Evolutionary conservation across 2,888 invertebrate genomes (phyloP), one percentile per base, ranked within the genome.

Genomic region (Sinelater perroti): DNA sequence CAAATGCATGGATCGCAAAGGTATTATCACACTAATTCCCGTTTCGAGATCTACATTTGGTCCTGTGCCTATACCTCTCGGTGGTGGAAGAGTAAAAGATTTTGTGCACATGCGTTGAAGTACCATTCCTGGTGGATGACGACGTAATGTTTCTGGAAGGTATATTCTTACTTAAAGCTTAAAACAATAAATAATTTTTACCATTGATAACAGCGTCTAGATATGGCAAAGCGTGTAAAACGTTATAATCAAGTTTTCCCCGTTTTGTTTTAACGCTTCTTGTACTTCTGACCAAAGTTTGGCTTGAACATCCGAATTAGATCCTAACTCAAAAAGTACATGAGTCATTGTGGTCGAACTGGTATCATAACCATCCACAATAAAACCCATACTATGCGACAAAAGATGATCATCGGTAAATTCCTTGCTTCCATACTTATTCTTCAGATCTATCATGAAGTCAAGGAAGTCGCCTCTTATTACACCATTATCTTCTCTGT

Each of bases 341-440:
- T 75, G 80, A 30, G 72, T 72, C 24, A 81, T 63, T 0, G 76
- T 75, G 0, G 74, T 69, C 0, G 80, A 78, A 10, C 79, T 79
- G 0, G 81, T 81, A 62, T 81, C 80, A 62, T 77, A 81, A 1
- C 81, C 81, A 30, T 81, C 82, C 1, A 74, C 40, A 55, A 79
- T 80, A 58, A 80, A 80, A 0, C 80, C 72, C 1, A 79, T 62
- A 2, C 75, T 67, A 28, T 80, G 78, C 0, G 79, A 72, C 0
- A 70, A 51, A 35, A 81, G 61, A 0, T 74, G 67, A 1, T 68
- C 67, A 17, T 77, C 62, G 1, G 54, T 64, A 54, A 72, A 60
- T 24, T 62, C 17, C 20, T 62, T 53, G 21, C 62, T 61, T 26
- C 51, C 59, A 1, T 42, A 26, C 46, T 66, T 69, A 10, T 64